Evolutionary conservation across 1,140 invertebrate genomes (phyloP), one percentile per base, ranked within the genome.

Genomic region (Copidosoma floridanum): DNA sequence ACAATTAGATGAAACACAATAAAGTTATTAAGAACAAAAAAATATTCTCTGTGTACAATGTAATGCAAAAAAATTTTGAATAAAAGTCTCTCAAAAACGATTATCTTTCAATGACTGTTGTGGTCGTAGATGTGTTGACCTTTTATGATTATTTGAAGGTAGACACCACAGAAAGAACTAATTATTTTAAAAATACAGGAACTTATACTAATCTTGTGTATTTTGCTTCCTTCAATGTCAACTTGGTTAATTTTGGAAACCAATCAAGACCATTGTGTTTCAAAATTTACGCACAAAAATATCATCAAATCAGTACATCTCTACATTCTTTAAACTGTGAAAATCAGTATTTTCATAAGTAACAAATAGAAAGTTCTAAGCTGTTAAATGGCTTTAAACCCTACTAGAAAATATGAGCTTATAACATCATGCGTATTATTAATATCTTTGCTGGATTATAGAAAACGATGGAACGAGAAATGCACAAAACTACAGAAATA

Each of bases 251-350:
- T 8, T 8, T 32, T 32, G 29, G 29, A 32, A 6, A 12, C 29
- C 29, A 6, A 8, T 6, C 29, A 32, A n/a, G n/a, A n/a, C 29
- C 29, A 8, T 32, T 8, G 6, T 32, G n/a, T 54, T 50, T 50
- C 8, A 50, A 29, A 64, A 43, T 47, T 64, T 41, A 44, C n/a
- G 52, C 52, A 16, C 57, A 65, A 61, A 53, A 61, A 38, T 65
- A 65, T 27, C 54, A 57, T 40, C 37, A 65, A 57, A 61, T 65
- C 4, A 65, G 62, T 35, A 59, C 58, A 14, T 14, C 58, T 12
- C 44, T 65, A 40, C 58, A 65, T 47, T 53, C 56, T 16, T 18
- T n/a, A 2, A 32, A 41, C 27, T 60, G 59, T 57, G 56, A 55
- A 53, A 24, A 40, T 20, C 26, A 59, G 26, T 41, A 18, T 47